Conservation (phyloP, 1,140 invertebrate species). For the Papilio polytes region DNA sequence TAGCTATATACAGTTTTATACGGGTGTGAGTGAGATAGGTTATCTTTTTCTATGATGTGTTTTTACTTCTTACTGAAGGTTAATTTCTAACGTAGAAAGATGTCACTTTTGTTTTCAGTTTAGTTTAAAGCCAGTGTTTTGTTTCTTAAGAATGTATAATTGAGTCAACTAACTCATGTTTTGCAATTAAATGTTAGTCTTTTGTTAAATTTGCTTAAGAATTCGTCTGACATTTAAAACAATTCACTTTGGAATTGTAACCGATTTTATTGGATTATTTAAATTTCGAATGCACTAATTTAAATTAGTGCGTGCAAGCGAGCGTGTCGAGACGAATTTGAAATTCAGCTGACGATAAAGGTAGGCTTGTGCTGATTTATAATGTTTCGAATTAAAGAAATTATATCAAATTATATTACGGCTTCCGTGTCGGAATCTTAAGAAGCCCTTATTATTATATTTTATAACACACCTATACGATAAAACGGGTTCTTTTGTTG, state of each 20-base stretch:
- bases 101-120: neutral
- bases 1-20: slow-evolving; percentile 37
- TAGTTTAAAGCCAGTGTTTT: neutral
- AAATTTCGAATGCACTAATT: slow-evolving; percentile 5
- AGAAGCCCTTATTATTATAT: slow-evolving; percentile 17
- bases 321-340: slow-evolving; percentile 49
- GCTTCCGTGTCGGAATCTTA: slow-evolving; percentile 63
- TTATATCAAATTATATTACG: slow-evolving; percentile 33
- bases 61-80: slow-evolving; percentile 11
- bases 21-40: slow-evolving; percentile 48
- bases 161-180: too few relatives aligned
- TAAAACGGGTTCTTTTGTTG: neutral
- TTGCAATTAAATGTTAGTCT: neutral
- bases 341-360: slow-evolving; percentile 51
- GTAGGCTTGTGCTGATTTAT: slow-evolving; percentile 53
- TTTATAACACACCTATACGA: neutral
- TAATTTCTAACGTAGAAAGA: neutral
- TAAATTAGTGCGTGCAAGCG: slow-evolving; percentile 43
- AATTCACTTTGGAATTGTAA: neutral
- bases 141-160: neutral
- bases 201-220: neutral
- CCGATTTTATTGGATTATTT: slow-evolving; percentile 28
- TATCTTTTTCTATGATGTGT: slow-evolving; percentile 33
- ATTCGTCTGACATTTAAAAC: neutral
- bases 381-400: slow-evolving; percentile 38